phyloP scores from a whole-genome alignment of 2,113 vertebrate genomes.

The Melanotaenia duboulayi region DNA sequence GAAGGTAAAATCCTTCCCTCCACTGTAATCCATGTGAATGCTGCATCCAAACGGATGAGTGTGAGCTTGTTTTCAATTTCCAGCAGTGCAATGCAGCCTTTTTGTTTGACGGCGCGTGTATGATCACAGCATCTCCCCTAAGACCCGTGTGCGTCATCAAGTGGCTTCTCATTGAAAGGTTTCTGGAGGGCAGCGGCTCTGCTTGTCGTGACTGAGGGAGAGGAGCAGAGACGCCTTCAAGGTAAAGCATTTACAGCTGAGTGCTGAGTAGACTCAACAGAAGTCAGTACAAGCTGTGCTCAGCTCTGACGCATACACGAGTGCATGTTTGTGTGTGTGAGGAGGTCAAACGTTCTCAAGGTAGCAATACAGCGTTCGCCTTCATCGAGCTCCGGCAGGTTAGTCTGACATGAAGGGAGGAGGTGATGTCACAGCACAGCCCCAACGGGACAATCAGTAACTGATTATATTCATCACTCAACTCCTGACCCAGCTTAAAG shows the following conservation, averaged over 20 bases:
- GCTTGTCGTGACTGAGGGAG: conserved; percentile 40
- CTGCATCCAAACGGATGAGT: too few species aligned
- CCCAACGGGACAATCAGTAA: conserved; percentile 11
- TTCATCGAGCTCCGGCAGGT: conserved; percentile 34
- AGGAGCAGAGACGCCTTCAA: conserved; percentile 44
- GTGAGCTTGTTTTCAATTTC: too few species aligned
- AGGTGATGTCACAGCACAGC: conserved; percentile 4
- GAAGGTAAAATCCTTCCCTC: too few species aligned
- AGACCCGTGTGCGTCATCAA: conserved; percentile 49
- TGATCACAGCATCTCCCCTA: conserved; percentile 25
- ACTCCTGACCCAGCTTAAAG: conserved; percentile 1
- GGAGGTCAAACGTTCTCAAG: conserved; percentile 26
- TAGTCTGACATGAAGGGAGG: conserved; percentile 16
- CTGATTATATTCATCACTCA: conserved; percentile 11
- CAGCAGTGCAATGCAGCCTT: too few species aligned
- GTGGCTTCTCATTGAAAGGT: conserved; percentile 29
- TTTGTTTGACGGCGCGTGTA: conserved; percentile 9
- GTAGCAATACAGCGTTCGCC: conserved; percentile 20
- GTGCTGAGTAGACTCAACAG: conserved; percentile 14
- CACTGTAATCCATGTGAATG: too few species aligned
- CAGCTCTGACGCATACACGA: conserved; percentile 17
- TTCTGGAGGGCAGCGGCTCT: conserved; percentile 38
- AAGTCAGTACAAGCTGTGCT: conserved; percentile 39
- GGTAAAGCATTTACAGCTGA: conserved; percentile 34
- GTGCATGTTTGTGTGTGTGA: neutral